Evolutionary conservation across 2,797 vertebrate genomes (phyloP), one percentile per base, ranked within the genome.

Genomic region (Siniperca undulata): DNA sequence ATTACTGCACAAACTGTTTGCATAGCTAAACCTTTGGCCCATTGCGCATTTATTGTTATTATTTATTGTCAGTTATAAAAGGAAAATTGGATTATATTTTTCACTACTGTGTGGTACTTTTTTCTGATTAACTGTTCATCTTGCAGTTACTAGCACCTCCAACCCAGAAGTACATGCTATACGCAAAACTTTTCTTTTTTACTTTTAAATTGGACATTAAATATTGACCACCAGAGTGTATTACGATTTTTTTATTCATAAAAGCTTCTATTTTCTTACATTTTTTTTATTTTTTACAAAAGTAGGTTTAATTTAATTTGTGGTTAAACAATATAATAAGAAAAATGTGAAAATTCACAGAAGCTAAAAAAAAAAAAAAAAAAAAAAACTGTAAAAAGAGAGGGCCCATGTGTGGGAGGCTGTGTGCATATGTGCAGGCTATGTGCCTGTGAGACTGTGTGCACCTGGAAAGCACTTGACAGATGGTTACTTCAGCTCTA

Each of bases 391-490:
- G 83, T 73, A 77, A 68, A 30, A 72, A 59, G 80, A 74, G 75
- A 83, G 78, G 70, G 75, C 74, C 74, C 70, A n/a, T 90, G 88
- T 90, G 92, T 93, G 86, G 85, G 93, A 92, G 89, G 88, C 83
- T 67, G 85, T 69, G 82, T 92, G 89, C 88, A 87, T 94, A 90
- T 91, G 92, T 89, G 91, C 88, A 85, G 86, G 86, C 88, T 81
- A 69, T 88, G 87, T 66, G 87, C 90, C 85, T 88, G 79, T 71
- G 92, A 92, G 93, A 86, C 83, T 88, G 86, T 46, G 58, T 88
- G 89, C 92, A 94, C 93, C 92, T 92, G 92, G 93, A 92, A 90
- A 92, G 86, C 88, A 88, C 92, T 91, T 91, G 92, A 94, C 93
- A 93, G 93, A 94, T 93, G 92, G 92, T 91, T 88, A 71, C 91